Evolutionary conservation across 1,140 invertebrate genomes (phyloP).

Genomic region (Acromyrmex echinatior): DNA sequence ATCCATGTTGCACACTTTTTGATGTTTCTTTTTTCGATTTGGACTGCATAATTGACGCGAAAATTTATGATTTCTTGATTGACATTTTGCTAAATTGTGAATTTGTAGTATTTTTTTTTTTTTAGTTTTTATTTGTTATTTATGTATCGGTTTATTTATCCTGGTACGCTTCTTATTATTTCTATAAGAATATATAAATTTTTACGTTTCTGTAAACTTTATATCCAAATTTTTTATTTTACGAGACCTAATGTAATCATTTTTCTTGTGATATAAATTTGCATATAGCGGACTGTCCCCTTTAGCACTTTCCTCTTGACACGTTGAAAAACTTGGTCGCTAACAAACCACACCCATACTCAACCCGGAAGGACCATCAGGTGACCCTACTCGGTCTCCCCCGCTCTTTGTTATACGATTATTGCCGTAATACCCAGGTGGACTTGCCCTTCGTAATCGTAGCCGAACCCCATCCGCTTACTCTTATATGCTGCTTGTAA

Average conservation of each 20-base stretch:
- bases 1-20: background rate
- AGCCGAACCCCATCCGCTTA: slow-evolving; percentile 34
- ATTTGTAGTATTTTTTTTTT: background rate
- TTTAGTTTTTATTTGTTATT: background rate
- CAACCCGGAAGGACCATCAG: slow-evolving; percentile 83
- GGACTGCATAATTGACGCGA: background rate
- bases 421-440: slow-evolving; percentile 82
- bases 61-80: background rate
- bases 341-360: slow-evolving; percentile 78
- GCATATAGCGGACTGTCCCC: background rate
- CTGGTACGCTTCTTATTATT: background rate
- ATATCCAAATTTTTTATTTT: background rate
- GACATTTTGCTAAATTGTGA: background rate
- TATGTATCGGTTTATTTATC: background rate
- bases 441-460: slow-evolving; percentile 71
- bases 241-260: background rate
- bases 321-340: slow-evolving; percentile 56
- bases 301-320: background rate
- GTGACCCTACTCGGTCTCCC: slow-evolving; percentile 75
- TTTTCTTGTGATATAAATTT: slow-evolving; percentile 9
- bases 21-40: background rate
- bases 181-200: background rate
- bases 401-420: slow-evolving; percentile 85
- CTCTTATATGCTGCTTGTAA: slow-evolving; percentile 48
- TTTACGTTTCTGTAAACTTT: background rate